Base-by-base conservation (phyloP, 92 coral and sea anemone species). In the Zoanthus gigantus region DNA sequence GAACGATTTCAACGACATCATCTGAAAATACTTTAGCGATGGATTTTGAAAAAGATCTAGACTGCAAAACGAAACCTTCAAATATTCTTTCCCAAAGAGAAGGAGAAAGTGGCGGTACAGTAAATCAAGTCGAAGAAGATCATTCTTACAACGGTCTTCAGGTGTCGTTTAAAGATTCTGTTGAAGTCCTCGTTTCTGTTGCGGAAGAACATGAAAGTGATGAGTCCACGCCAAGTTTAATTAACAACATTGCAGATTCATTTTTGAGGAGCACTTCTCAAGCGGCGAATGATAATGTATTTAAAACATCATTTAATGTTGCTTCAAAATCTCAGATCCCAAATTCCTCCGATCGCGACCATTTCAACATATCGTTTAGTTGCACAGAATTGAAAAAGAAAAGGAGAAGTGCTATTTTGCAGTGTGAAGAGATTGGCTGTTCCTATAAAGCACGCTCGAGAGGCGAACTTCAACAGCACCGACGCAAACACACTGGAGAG, bases 401-500 rank as follows among this genome's bases (percentile, higher is more conserved):
- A 69, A 34, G 42, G 14, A 69, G 31, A 34, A 31, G 31, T 7
- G 6, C 75, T 44, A 34, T 83, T 5, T 73, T 85, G 60, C 92
- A 84, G 15, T 90, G 92, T 30, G 87, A 79, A 31, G 92, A 88
- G 7, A 66, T 72, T 61, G 90, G 86, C 72, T 90, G 92, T 46
- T 53, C 83, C 4, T 90, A 90, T 77, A 88, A 85, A 71, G 87
- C 89, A 44, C 89, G 92, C 17, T 90, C 89, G 77, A 88, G 84
- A 65, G 87, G 92, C 29, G 92, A 90, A 16, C 87, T 90, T 61
- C 73, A 63, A 46, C 89, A 85, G 29, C 92, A 90, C 78, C 85
- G 79, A 86, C 77, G 88, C 47, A 90, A 90, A 50, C 92, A 90
- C 78, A 90, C 92, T 1, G 88, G 88, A 42, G 92, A 90, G 60